Base-by-base conservation (phyloP, 2,888 invertebrate species). In the Anarsia innoxiella region DNA sequence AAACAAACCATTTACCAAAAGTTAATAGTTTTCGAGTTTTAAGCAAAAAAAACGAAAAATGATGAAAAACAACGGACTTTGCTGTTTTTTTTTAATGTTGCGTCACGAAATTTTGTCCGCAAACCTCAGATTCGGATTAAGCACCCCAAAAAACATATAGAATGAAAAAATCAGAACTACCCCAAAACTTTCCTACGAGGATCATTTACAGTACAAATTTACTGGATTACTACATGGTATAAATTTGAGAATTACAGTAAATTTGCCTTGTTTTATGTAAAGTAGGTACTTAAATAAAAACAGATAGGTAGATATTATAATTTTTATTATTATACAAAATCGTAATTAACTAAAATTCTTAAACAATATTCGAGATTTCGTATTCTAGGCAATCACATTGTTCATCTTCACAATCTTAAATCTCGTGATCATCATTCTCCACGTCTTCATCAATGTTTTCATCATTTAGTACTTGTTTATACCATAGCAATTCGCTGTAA, bases 211-310 rank as follows among this genome's bases (percentile, higher is more conserved):
- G n/a, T n/a, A n/a, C n/a, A n/a, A n/a, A n/a, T n/a, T n/a, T n/a
- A n/a, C n/a, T n/a, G n/a, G n/a, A n/a, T n/a, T n/a, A n/a, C 30
- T 30, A 30, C 30, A 30, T 30, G 30, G 30, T 30, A 30, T 30
- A 11, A 30, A 30, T 30, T 30, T 30, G 14, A 30, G 12, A 30
- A 30, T 30, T 30, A 30, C 30, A 30, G 30, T 12, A 15, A 14
- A 30, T 13, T 13, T 14, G 12, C 14, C 30, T 30, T 30, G 13
- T 14, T 14, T 30, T 14, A 30, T 30, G 30, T 30, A 30, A 30
- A 30, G 30, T 30, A 30, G 30, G 30, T 30, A 30, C 30, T 30
- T 14, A 30, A 30, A 30, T 30, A 30, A 30, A 14, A 30, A 30
- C 30, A 28, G 28, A 28, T 28, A 28, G 28, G 12, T 19, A 25